These are phyloP conservation scores for Sarcophaga caerulescens DNA, from an alignment of 2,888 invertebrate genomes.

Conservation along the genomic window DNA sequence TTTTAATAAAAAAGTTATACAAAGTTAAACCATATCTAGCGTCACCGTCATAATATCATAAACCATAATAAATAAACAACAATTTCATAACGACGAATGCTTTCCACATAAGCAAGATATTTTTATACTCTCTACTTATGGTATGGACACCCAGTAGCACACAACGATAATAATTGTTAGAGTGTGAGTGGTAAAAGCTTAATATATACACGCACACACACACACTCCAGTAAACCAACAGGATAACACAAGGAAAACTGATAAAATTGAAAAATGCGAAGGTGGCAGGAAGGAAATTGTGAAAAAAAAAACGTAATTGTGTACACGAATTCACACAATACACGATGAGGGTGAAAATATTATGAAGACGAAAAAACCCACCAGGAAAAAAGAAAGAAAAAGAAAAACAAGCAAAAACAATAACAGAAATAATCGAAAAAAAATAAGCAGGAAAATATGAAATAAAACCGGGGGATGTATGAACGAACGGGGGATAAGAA, in stretches of 20 bases:
- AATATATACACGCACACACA: constrained; percentile 5
- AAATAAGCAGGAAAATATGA: constrained; percentile 52
- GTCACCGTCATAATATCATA: constrained; percentile 53
- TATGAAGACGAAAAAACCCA: constrained; percentile 31
- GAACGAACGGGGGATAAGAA: constrained; percentile 5
- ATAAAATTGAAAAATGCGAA: constrained; percentile 6
- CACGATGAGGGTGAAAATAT: constrained; percentile 62
- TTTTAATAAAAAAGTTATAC: constrained; percentile 59
- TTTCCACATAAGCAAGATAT: constrained; percentile 52
- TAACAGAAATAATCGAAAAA: constrained; percentile 39
- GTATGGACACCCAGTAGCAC: not conserved
- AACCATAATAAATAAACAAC: constrained; percentile 58
- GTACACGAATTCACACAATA: constrained; percentile 27
- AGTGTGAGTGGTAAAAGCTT: constrained; percentile 43
- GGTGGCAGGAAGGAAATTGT: constrained; percentile 43
- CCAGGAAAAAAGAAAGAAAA: constrained; percentile 11
- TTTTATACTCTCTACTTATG: constrained; percentile 38
- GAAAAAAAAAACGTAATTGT: constrained; percentile 32
- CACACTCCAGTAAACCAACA: not conserved
- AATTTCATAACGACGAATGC: constrained; percentile 53
- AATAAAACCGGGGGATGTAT: constrained; percentile 35
- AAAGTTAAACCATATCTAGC: constrained; percentile 56
- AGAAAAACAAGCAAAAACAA: not conserved
- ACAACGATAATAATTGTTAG: constrained; percentile 31
- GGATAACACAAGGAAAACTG: not conserved